Evolutionary conservation across 2,888 invertebrate genomes (phyloP).

Genomic region (Gryllus longicercus): DNA sequence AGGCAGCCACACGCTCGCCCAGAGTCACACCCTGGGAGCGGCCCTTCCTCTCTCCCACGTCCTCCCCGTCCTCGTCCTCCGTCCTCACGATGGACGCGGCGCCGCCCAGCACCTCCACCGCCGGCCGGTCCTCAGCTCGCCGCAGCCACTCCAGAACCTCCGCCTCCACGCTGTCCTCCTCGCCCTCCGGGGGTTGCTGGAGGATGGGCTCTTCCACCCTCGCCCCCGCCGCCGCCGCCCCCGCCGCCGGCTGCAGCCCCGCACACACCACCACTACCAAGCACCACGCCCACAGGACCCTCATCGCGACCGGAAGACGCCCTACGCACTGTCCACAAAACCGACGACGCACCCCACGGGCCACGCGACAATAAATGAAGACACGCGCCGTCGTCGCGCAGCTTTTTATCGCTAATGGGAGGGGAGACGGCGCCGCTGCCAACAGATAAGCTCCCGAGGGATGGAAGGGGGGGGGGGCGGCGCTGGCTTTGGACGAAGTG

Average conservation of each 20-base stretch:
- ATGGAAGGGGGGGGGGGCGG: background rate
- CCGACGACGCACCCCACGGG: background rate
- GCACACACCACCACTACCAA: background rate
- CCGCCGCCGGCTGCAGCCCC: background rate
- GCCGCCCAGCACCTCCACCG: background rate
- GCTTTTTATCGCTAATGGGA: constrained; percentile 1
- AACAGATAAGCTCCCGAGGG: background rate
- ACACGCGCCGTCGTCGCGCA: background rate
- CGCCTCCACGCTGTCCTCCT: background rate
- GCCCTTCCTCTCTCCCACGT: background rate
- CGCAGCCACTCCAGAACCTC: background rate
- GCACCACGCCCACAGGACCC: no score
- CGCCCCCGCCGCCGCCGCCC: background rate
- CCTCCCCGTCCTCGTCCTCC: background rate
- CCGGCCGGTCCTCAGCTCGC: background rate
- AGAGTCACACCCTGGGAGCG: background rate
- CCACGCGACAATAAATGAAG: background rate
- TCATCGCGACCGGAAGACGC: no score
- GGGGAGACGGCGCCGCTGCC: background rate
- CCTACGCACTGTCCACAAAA: no score
- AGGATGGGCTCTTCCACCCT: background rate
- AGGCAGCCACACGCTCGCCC: background rate
- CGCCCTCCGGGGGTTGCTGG: background rate
- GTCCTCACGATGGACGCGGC: background rate
- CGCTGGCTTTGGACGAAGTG: background rate